Evolutionary conservation across 2,797 vertebrate species (phyloP).

Genomic region (Galaxias olidus): DNA sequence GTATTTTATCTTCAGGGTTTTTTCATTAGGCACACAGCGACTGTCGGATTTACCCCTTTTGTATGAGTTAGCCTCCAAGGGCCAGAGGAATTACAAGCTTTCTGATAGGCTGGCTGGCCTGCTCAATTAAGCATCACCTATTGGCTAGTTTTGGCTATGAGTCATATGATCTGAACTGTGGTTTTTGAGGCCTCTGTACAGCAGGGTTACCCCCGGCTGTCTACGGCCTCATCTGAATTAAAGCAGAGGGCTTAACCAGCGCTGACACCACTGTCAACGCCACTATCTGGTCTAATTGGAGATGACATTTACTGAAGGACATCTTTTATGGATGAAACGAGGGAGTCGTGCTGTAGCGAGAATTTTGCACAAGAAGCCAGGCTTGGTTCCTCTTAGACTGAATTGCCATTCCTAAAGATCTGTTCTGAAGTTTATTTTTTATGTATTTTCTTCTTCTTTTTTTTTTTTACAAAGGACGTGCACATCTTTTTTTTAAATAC

Average conservation of each 20-base stretch:
- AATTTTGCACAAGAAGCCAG: neutral
- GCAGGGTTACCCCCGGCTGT: conserved; percentile 24
- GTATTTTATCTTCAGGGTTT: conserved; percentile 54
- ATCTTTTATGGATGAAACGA: conserved; percentile 14
- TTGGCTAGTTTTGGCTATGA: conserved; percentile 42
- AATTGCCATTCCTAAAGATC: too few relatives aligned
- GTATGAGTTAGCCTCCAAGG: conserved; percentile 43
- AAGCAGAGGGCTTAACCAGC: neutral
- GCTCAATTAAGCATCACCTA: conserved; percentile 62
- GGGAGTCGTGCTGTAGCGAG: neutral
- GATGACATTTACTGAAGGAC: conserved; percentile 20
- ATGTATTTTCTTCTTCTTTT: too few relatives aligned
- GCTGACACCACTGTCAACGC: neutral
- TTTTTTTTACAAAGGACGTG: neutral
- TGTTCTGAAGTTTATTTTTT: too few relatives aligned
- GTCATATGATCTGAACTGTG: conserved; percentile 31
- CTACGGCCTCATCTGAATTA: conserved; percentile 15
- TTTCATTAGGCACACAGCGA: conserved; percentile 47
- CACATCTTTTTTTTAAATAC: too few relatives aligned
- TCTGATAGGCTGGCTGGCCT: conserved; percentile 40
- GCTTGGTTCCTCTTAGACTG: neutral
- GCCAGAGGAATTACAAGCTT: conserved; percentile 37
- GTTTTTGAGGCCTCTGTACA: conserved; percentile 18
- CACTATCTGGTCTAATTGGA: conserved; percentile 20
- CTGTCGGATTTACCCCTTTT: conserved; percentile 41